Evolutionary conservation across 2,113 vertebrate genomes (phyloP).

Genomic region (Azemiops feae): DNA sequence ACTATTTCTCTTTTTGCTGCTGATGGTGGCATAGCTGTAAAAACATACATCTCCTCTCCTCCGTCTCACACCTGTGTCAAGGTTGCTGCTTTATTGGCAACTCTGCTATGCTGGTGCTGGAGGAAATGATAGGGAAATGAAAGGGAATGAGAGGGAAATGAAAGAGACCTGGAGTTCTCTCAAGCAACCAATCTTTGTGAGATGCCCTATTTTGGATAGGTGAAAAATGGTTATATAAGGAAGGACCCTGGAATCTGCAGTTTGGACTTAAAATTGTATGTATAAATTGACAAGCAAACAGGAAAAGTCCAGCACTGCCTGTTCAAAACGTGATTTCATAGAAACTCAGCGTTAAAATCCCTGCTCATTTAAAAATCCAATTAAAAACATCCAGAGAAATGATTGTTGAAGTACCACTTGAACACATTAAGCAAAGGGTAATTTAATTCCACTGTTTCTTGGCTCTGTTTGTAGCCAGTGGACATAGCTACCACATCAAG

Average conservation of each 20-base stretch:
- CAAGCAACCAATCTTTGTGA: neutral
- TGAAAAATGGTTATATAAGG: neutral
- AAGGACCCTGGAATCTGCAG: neutral
- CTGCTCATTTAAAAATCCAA: neutral
- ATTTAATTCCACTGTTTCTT: neutral
- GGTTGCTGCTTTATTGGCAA: neutral
- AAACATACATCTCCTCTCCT: neutral
- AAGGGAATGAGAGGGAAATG: neutral
- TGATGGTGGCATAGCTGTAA: neutral
- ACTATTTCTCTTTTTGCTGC: neutral
- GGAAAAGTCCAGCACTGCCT: neutral
- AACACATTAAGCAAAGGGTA: neutral
- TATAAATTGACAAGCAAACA: neutral
- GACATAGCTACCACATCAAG: neutral
- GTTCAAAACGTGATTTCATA: neutral
- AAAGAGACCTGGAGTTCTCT: neutral
- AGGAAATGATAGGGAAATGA: neutral
- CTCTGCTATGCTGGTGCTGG: neutral
- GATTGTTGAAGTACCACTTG: neutral
- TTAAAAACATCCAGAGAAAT: neutral
- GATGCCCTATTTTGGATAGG: neutral
- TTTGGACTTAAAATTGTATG: neutral
- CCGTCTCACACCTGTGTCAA: neutral
- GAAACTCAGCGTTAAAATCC: neutral
- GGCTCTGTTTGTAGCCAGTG: neutral